phyloP scores from a whole-genome alignment of 2,888 invertebrate genomes.

The Mechanitis mazaeus region DNA sequence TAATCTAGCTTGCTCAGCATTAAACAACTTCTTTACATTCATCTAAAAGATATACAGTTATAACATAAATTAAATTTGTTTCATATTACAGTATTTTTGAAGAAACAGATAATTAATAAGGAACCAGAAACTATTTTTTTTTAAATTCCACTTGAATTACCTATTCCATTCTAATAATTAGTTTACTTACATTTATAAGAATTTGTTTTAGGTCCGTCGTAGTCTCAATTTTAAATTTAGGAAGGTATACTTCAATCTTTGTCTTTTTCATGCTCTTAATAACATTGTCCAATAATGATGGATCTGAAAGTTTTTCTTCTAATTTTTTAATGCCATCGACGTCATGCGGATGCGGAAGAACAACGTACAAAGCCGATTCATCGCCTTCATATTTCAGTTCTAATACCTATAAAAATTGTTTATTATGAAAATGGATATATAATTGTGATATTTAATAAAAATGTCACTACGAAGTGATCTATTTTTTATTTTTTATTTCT shows the following conservation, averaged over 20 bases:
- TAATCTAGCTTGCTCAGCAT: slow-evolving; percentile 72
- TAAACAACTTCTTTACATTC: slow-evolving; percentile 43
- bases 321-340: slow-evolving; percentile 79
- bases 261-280: slow-evolving; percentile 46
- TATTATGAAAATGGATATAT: too few species aligned
- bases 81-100: too few species aligned
- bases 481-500: too few species aligned
- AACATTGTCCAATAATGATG: slow-evolving; percentile 60
- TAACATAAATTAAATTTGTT: slow-evolving; percentile 1
- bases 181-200: slow-evolving; percentile 74
- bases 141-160: too few species aligned
- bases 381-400: slow-evolving; percentile 84
- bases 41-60: slow-evolving; percentile 22
- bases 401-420: slow-evolving; percentile 69
- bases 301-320: slow-evolving; percentile 75
- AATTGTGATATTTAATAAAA: too few species aligned
- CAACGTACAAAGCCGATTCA: slow-evolving; percentile 81
- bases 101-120: too few species aligned
- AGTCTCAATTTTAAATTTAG: slow-evolving; percentile 88
- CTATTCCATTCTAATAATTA: too few species aligned
- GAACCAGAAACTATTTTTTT: too few species aligned
- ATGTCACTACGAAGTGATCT: too few species aligned
- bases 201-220: slow-evolving; percentile 78
- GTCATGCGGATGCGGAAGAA: slow-evolving; percentile 85
- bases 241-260: slow-evolving; percentile 81